phyloP scores from a whole-genome alignment of 37 sponge, comb jelly and placozoan species.

The Tethya wilhelma region DNA sequence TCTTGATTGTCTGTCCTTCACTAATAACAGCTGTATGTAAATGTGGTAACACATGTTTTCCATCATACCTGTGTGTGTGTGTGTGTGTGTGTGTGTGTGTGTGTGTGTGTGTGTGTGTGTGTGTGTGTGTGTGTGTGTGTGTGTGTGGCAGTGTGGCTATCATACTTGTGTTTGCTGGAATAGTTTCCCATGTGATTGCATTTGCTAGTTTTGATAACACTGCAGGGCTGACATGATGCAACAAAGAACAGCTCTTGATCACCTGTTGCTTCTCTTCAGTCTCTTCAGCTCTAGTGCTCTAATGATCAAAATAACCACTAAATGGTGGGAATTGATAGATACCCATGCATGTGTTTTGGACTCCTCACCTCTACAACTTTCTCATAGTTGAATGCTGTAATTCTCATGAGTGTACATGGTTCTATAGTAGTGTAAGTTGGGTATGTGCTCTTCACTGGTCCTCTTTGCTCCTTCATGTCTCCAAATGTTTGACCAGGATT shows the following conservation, averaged over 20 bases:
- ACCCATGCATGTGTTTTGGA: too few relatives aligned
- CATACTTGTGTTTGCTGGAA: conserved; percentile 25
- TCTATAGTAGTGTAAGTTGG: conserved; percentile 21
- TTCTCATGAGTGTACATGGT: conserved; percentile 36
- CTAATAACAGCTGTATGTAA: conserved; percentile 14
- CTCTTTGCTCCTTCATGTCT: neutral
- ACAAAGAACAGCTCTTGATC: conserved; percentile 38
- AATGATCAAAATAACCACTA: neutral
- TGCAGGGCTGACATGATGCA: conserved; percentile 25
- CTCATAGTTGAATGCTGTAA: conserved; percentile 33
- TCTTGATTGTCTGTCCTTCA: conserved; percentile 29
- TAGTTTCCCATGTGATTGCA: conserved; percentile 34
- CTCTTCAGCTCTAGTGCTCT: conserved; percentile 1
- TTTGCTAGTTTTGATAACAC: conserved; percentile 19
- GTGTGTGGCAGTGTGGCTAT: too few relatives aligned
- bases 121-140: neutral
- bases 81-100: neutral
- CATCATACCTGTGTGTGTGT: neutral
- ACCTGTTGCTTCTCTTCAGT: conserved; percentile 10
- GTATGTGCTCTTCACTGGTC: conserved; percentile 2
- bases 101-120: neutral
- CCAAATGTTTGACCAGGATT: conserved; percentile 44
- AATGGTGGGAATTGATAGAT: too few relatives aligned
- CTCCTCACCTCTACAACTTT: conserved; percentile 33
- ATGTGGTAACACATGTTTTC: neutral